Conservation (phyloP, 2,888 invertebrate species). For the Pandemis heparana region DNA sequence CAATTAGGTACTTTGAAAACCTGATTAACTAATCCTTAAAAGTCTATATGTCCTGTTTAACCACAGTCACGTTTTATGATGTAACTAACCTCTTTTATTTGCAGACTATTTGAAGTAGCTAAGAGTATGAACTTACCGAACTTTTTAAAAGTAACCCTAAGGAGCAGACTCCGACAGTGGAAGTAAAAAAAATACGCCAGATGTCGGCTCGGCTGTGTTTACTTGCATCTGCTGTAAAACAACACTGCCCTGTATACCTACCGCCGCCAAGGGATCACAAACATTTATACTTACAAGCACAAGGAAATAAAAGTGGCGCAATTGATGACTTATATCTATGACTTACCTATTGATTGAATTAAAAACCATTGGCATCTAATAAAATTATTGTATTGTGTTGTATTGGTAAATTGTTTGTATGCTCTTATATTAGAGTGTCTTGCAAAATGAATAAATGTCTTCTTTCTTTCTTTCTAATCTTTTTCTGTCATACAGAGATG, state of each 20-base stretch:
- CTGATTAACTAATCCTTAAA: too few relatives aligned
- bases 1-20: too few relatives aligned
- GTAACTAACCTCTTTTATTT: not conserved
- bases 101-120: not conserved
- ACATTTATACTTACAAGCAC: conserved; percentile 1
- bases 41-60: too few relatives aligned
- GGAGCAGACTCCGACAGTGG: conserved; percentile 62
- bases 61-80: too few relatives aligned
- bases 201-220: conserved; percentile 77
- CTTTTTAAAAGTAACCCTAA: conserved; percentile 44
- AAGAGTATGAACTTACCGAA: not conserved
- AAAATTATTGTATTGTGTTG: too few relatives aligned
- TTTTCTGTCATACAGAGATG: too few relatives aligned
- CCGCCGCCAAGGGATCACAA: conserved; percentile 44
- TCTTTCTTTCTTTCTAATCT: too few relatives aligned
- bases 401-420: too few relatives aligned
- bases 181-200: conserved; percentile 81
- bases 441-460: too few relatives aligned
- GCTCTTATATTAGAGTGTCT: too few relatives aligned
- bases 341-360: not conserved
- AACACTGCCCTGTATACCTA: conserved; percentile 69
- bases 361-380: not conserved
- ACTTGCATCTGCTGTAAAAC: conserved; percentile 81
- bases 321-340: not conserved
- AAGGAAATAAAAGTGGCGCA: not conserved